Conservation (phyloP, 2,888 invertebrate species). For the Erebia palarica region DNA sequence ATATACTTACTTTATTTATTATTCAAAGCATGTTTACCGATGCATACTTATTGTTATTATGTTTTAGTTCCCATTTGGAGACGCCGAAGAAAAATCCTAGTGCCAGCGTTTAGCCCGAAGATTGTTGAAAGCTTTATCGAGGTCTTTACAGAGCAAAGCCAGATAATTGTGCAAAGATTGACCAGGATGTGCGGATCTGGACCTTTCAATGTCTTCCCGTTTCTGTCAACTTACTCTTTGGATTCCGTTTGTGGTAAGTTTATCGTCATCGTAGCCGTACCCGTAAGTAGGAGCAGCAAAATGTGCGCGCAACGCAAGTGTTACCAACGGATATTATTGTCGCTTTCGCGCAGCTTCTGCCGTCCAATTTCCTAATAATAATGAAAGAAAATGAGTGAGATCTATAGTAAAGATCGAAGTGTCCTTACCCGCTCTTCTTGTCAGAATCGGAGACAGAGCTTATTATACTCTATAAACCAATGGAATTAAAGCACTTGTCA, state of each 20-base stretch:
- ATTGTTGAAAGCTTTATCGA: conserved; percentile 85
- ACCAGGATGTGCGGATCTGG: conserved; percentile 46
- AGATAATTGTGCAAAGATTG: conserved; percentile 72
- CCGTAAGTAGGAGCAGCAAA: no score
- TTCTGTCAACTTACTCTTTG: conserved; percentile 80
- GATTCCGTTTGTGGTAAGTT: conserved; percentile 84
- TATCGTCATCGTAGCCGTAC: neutral
- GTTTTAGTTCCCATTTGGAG: conserved; percentile 81
- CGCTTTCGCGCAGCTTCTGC: no score
- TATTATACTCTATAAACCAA: no score
- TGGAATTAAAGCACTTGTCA: no score
- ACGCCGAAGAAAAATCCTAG: conserved; percentile 82
- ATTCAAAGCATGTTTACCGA: neutral
- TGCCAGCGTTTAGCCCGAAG: conserved; percentile 86
- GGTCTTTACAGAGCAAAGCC: conserved; percentile 83
- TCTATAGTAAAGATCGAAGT: no score
- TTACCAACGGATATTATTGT: no score
- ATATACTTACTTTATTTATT: neutral
- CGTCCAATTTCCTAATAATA: no score
- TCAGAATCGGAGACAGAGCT: no score
- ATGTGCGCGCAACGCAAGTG: no score
- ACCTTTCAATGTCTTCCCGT: conserved; percentile 78
- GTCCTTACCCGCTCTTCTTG: no score
- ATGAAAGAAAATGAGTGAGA: no score
- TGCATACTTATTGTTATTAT: neutral